These are phyloP conservation scores for Rhogogaster chlorosoma DNA, from an alignment of 2,888 invertebrate species.

Conservation along the genomic window DNA sequence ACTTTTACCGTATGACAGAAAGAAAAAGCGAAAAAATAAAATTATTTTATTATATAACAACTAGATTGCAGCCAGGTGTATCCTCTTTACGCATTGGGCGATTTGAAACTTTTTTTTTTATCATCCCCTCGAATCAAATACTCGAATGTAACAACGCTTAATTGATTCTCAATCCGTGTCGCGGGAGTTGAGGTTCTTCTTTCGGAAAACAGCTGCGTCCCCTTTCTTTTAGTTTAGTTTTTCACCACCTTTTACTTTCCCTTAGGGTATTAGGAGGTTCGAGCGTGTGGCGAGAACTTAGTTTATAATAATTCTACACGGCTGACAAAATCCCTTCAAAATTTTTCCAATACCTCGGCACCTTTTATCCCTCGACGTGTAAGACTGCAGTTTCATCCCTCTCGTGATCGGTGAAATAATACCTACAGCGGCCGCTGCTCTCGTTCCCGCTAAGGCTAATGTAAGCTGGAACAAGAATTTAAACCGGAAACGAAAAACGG, in stretches of 20 bases:
- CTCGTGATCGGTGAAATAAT: constrained; percentile 15
- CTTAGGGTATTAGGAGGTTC: background rate
- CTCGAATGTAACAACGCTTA: constrained; percentile 20
- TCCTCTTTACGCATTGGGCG: background rate
- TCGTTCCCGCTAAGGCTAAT: background rate
- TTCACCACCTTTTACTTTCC: background rate
- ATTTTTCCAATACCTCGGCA: background rate
- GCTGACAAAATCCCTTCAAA: constrained; percentile 4
- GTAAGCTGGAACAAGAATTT: constrained; percentile 16
- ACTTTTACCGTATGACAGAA: background rate
- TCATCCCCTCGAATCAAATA: background rate
- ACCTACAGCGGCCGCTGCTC: background rate
- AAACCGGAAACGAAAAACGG: constrained; percentile 11
- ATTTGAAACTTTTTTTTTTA: background rate
- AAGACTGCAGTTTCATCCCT: background rate
- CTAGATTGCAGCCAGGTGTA: background rate
- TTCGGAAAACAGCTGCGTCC: background rate
- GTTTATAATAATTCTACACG: constrained; percentile 24
- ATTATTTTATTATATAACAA: background rate
- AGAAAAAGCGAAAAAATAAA: background rate
- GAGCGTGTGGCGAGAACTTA: background rate
- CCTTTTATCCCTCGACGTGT: background rate
- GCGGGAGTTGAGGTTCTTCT: constrained; percentile 12
- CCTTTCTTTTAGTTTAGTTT: background rate
- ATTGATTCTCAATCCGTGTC: constrained; percentile 17